Base-by-base conservation (phyloP, 2,888 invertebrate species). In the Parnassius apollo region DNA sequence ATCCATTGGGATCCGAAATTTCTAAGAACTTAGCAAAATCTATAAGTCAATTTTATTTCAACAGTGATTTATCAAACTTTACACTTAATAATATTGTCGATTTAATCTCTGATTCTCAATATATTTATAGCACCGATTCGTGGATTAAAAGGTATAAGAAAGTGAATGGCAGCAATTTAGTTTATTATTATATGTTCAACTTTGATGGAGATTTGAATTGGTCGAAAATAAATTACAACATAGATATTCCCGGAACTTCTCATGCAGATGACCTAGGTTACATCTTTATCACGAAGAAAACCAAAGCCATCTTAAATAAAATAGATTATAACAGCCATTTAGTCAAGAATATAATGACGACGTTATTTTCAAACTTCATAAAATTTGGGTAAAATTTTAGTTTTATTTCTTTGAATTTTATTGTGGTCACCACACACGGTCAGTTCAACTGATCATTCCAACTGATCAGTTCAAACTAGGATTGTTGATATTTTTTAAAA, bases 351-450 rank as follows among this genome's bases (percentile, higher is more conserved):
- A 62, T 66, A 11, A 65, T 73, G 61, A 13, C 69, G 12, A 68
- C 61, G 10, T 57, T 69, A 54, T 52, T 70, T 42, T 62, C 72
- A 9, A 75, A 76, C 55, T 77, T 76, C 52, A 63, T 74, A 11
- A 71, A 72, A 67, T 69, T 59, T 52, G 75, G 75, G 74, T 77
- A 63, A 64, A 35, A 35, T 35, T 35, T 35, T 35, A 35, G 0
- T 35, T 35, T 35, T 35, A 35, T 7, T 35, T 35, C 1, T 35
- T 35, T 35, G 35, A 35, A 35, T 7, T 35, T 35, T 35, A 35
- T 35, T 35, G 4, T 35, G 18, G 18, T 18, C 18, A 18, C 18
- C 18, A 18, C 18, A 18, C 18, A 18, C 18, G 18, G 18, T 18
- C 18, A 18, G 18, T 18, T 18, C 18, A 18, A 18, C 18, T 18